Conservation (phyloP, 2,113 vertebrate species). For the Piaya cayana region DNA sequence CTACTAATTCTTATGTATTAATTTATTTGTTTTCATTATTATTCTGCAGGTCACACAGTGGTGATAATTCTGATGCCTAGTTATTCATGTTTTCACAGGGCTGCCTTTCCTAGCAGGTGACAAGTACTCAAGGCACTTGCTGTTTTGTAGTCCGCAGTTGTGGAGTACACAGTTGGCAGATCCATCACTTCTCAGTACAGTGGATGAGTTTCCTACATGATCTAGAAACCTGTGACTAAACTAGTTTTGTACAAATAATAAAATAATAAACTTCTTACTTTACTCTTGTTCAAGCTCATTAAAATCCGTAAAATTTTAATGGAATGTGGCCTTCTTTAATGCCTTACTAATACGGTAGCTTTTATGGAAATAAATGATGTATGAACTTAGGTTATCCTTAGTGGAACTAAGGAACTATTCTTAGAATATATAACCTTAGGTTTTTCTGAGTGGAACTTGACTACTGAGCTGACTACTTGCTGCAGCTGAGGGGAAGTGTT, state of each 20-base stretch:
- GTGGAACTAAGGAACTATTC: too few relatives aligned
- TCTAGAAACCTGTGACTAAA: neutral
- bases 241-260: neutral
- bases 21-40: neutral
- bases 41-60: neutral
- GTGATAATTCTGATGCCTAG: neutral
- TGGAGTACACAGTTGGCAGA: neutral
- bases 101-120: neutral
- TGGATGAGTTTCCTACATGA: neutral
- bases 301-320: neutral
- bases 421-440: neutral
- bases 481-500: neutral
- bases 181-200: neutral
- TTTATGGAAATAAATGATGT: neutral
- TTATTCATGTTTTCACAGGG: neutral
- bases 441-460: neutral
- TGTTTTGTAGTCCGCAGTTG: neutral
- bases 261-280: neutral
- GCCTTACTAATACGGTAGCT: neutral
- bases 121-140: neutral
- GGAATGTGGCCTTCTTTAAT: neutral
- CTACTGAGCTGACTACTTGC: neutral
- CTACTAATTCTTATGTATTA: neutral
- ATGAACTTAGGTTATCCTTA: neutral
- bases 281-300: neutral